Evolutionary conservation across 2,797 vertebrate genomes (phyloP), one percentile per base, ranked within the genome.

Genomic region (Melopsittacus undulatus): DNA sequence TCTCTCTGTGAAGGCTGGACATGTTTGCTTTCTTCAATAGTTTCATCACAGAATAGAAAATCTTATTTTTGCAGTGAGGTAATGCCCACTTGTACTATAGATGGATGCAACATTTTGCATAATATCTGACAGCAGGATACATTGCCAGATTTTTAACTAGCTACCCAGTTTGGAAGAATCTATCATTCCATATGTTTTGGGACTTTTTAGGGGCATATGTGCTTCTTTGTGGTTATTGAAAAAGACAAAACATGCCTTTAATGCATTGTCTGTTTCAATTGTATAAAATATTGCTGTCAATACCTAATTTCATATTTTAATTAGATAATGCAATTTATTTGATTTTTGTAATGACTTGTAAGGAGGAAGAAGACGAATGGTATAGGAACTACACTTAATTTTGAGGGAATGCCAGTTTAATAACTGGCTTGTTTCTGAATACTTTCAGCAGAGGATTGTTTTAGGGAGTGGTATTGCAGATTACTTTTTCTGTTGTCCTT

Each of bases 301-400:
- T 57, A 12, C 13, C 21, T 56, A 30, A 69, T 61, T 89, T 95
- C 62, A 27, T 64, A 56, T 92, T 92, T 64, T 61, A 82, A 56
- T 79, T 68, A 15, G 16, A 24, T 57, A 66, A 54, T 22, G 15
- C 46, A 45, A 51, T 23, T 38, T 57, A 67, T 84, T 75, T 86
- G 62, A 43, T 9, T n/a, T 72, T 48, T 81, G 27, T 77, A 30
- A 29, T 83, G 40, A 45, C n/a, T 92, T 93, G 46, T 74, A 22
- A 43, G 69, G 67, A 66, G 48, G 27, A 29, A 74, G 45, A 86
- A 79, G 40, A 90, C 90, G 92, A 83, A 14, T 40, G 13, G 22
- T 77, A 42, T 66, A 96, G 83, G 49, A 95, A 96, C 83, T 77
- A 14, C 34, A 54, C 30, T 95, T 89, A 87, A 77, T 49, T 88